Conservation (phyloP, 2,113 vertebrate species). For the Urocynchramus pylzowi region DNA sequence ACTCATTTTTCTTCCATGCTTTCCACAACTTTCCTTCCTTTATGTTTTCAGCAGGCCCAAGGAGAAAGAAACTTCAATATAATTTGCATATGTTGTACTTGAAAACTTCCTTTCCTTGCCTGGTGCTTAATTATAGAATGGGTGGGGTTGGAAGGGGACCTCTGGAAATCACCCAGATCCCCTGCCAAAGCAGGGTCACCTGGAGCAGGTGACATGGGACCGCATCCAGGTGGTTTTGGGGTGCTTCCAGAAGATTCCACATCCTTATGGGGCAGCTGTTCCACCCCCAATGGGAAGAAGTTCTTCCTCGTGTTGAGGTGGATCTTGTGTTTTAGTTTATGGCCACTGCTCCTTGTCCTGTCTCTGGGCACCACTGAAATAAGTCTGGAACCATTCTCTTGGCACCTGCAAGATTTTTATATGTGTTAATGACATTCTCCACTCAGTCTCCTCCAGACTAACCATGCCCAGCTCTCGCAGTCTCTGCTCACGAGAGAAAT, state of each 20-base stretch:
- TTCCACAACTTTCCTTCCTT: background rate
- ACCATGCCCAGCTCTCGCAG: too few relatives aligned
- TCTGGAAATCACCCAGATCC: background rate
- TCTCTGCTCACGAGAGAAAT: background rate
- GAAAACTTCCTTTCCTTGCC: background rate
- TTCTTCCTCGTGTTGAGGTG: fast-evolving
- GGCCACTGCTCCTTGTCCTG: background rate
- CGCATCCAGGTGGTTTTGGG: too few relatives aligned
- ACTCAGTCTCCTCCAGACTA: background rate
- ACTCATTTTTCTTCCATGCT: background rate
- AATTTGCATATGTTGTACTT: background rate
- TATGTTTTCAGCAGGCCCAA: background rate
- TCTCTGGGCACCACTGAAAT: background rate
- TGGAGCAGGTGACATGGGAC: background rate
- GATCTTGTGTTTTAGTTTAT: background rate
- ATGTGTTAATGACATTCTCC: background rate
- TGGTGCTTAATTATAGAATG: background rate
- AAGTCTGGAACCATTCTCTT: too few relatives aligned
- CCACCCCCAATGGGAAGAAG: background rate
- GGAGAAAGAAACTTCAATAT: background rate
- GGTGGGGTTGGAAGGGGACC: background rate
- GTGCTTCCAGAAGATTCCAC: background rate
- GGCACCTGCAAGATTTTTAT: background rate
- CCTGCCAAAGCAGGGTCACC: background rate
- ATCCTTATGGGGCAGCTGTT: fast-evolving